Evolutionary conservation across 2,113 vertebrate genomes (phyloP).

Genomic region (Sporophila hypoxantha): DNA sequence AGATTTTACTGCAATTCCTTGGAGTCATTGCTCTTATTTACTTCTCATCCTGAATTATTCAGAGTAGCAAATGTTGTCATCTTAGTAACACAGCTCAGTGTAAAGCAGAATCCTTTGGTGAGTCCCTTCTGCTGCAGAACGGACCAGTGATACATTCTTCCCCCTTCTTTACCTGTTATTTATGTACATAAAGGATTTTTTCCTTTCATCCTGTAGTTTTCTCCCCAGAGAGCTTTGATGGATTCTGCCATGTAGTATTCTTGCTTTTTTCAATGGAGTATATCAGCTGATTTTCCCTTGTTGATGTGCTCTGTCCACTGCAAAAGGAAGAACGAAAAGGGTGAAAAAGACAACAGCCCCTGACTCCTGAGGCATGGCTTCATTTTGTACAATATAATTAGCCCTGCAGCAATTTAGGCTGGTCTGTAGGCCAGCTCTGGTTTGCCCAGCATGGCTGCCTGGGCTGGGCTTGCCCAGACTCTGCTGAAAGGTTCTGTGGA

Average conservation of each 20-base stretch:
- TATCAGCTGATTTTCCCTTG: neutral
- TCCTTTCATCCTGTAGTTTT: neutral
- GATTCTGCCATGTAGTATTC: neutral
- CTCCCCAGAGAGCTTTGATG: neutral
- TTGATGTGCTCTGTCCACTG: neutral
- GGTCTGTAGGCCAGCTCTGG: neutral
- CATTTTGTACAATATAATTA: neutral
- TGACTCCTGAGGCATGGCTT: neutral
- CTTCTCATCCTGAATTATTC: slow-evolving; percentile 41
- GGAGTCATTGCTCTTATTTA: slow-evolving; percentile 29
- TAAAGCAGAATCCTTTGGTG: neutral
- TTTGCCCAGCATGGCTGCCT: neutral
- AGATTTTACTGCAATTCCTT: slow-evolving; percentile 38
- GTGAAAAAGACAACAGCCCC: neutral
- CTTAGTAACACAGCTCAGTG: neutral
- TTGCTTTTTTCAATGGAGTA: neutral
- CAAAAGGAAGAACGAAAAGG: neutral
- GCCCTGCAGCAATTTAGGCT: neutral
- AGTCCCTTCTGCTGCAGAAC: neutral
- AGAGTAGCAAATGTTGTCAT: slow-evolving; percentile 12
- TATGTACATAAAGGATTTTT: neutral
- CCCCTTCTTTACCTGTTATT: neutral
- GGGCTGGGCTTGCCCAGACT: neutral
- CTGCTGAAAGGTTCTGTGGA: neutral
- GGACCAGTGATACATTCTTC: neutral